A percentile compares a stretch with the other conserved stretches of the same genome.
Evolutionary conservation across 2,797 vertebrate species (phyloP).

Genomic region (Antennarius maculatus): DNA sequence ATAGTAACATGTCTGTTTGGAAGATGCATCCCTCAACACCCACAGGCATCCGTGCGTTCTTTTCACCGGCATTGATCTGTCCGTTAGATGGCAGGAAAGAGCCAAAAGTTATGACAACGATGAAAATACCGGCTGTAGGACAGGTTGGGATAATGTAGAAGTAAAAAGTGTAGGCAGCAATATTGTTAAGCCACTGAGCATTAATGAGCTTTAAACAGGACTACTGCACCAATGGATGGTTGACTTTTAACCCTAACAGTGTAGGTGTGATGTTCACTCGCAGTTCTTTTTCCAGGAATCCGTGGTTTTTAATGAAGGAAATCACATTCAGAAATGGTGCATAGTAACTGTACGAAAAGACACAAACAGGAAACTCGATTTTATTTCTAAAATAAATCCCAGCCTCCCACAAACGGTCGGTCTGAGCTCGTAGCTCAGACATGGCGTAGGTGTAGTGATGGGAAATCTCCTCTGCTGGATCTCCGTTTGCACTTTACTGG

Average conservation of each 20-base stretch:
- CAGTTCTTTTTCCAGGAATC: constrained; percentile 15
- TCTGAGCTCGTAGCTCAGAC: constrained; percentile 40
- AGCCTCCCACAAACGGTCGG: constrained; percentile 49
- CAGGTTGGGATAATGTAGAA: no score
- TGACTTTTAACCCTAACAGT: constrained; percentile 51
- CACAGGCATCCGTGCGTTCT: no score
- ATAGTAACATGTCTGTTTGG: no score
- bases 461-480: constrained; percentile 22
- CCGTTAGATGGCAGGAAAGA: no score
- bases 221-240: constrained; percentile 54
- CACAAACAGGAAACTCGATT: constrained; percentile 33
- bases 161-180: no score
- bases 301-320: constrained; percentile 10
- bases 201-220: constrained; percentile 37
- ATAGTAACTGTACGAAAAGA: background rate
- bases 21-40: no score
- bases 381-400: constrained; percentile 34
- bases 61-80: no score
- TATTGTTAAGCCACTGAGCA: no score
- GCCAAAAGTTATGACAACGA: no score
- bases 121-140: no score
- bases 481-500: constrained; percentile 19
- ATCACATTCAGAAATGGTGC: background rate
- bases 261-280: constrained; percentile 36
- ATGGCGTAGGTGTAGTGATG: constrained; percentile 43